These are phyloP conservation scores for Stigmatopora nigra DNA, from an alignment of 2,113 vertebrate genomes.

Conservation along the genomic window DNA sequence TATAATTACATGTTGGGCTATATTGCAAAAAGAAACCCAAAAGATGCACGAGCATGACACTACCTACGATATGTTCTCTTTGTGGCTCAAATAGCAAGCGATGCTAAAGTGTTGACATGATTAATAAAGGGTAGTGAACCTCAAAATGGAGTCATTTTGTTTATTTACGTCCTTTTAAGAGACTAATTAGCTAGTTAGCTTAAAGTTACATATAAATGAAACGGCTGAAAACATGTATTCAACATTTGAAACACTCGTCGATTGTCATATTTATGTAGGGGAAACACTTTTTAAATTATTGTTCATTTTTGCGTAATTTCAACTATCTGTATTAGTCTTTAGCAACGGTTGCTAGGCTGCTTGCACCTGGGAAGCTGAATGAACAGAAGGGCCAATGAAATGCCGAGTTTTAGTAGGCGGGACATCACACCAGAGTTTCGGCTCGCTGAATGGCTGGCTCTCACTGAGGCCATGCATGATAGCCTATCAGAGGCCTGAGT, in stretches of 20 bases:
- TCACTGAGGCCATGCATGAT: constrained; percentile 53
- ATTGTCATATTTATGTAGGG: no score
- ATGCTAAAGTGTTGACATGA: not conserved
- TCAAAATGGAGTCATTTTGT: not conserved
- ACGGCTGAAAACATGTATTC: no score
- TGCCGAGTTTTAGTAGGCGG: constrained; percentile 47
- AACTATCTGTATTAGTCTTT: no score
- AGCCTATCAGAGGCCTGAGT: constrained; percentile 59
- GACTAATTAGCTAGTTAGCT: no score
- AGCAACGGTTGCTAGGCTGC: not conserved
- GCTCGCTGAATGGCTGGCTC: constrained; percentile 36
- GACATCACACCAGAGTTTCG: constrained; percentile 65
- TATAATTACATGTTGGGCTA: not conserved
- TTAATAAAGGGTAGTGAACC: not conserved
- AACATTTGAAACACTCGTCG: no score
- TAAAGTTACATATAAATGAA: no score
- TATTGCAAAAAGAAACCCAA: not conserved
- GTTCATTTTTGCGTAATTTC: not conserved
- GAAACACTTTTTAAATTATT: not conserved
- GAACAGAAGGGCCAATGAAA: constrained; percentile 50
- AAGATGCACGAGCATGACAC: not conserved
- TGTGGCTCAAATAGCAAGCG: not conserved
- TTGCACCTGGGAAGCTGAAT: not conserved
- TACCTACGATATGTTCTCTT: not conserved
- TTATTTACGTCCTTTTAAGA: not conserved